Percentiles rank a stretch among this genome's conserved stretches.
phyloP scores from a whole-genome alignment of 2,113 vertebrate genomes.

The Scytalopus superciliaris region DNA sequence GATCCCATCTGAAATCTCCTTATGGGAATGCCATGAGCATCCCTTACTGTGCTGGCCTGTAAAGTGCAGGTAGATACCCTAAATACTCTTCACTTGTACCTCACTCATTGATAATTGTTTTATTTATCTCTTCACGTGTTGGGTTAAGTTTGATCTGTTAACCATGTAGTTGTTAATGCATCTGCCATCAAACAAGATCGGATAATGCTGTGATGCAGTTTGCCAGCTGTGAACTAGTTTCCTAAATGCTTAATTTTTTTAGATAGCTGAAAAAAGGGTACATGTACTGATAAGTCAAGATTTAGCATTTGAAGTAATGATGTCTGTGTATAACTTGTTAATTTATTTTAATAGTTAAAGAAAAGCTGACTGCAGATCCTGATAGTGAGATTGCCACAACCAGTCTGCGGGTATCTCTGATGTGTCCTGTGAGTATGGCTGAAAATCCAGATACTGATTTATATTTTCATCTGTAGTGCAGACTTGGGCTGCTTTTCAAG shows the following conservation, averaged over 20 bases:
- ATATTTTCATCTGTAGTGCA: background rate
- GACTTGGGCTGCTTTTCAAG: background rate
- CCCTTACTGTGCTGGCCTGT: background rate
- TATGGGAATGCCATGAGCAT: background rate
- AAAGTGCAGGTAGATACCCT: background rate
- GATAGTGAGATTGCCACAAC: constrained; percentile 98
- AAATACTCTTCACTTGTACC: background rate
- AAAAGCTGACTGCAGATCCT: constrained; percentile 96
- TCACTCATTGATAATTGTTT: background rate
- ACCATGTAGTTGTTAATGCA: background rate
- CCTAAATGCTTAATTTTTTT: background rate
- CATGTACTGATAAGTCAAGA: background rate
- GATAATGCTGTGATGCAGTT: background rate
- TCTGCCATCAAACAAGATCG: background rate
- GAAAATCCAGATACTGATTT: background rate
- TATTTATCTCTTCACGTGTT: background rate
- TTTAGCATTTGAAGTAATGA: background rate
- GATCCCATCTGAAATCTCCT: background rate
- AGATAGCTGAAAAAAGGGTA: background rate
- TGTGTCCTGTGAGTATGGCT: constrained; percentile 92
- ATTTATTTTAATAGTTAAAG: constrained; percentile 86
- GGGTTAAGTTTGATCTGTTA: background rate
- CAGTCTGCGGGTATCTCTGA: constrained; percentile 94
- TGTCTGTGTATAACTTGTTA: background rate
- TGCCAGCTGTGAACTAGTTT: no score